Evolutionary conservation across 2,888 invertebrate species (phyloP), one percentile per base, ranked within the genome.

Genomic region (Physocephala rufipes): DNA sequence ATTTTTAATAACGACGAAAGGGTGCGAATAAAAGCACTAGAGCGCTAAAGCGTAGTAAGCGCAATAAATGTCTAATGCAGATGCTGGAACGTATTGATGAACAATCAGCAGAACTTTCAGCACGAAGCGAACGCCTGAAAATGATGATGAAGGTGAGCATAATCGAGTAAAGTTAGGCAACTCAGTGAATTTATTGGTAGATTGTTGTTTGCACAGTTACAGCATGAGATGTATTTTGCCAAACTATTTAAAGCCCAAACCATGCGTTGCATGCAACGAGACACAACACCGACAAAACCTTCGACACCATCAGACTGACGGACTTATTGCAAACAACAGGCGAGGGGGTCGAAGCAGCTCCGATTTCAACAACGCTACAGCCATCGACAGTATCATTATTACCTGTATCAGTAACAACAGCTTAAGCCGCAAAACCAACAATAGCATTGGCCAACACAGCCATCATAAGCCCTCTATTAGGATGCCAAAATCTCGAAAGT

Each of bases 121-220:
- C 89, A 1, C 89, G 90, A 84, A 90, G 90, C 30, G 89, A 90
- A 77, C 85, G 89, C 71, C 87, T 90, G 36, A 88, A 88, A 81
- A 83, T n/a, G n/a, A n/a, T 86, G 80, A 85, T 90, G 80, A 87
- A 87, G 82, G 89, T 89, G 76, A 81, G 83, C 78, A 61, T 61
- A 2, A 12, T 30, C n/a, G 58, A 24, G 24, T 16, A 26, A n/a
- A n/a, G n/a, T n/a, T n/a, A n/a, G n/a, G n/a, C n/a, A n/a, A 58
- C 26, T 16, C n/a, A 30, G 49, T 47, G 9, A n/a, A 65, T 30
- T 53, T n/a, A 21, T 12, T n/a, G 4, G 3, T 1, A 0, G 24
- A 26, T 24, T 24, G 12, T 26, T 24, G 16, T 58, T 58, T 58
- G 1, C 19, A 21, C 74, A 86, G 85, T 72, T 84, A 26, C 86